Evolutionary conservation across 2,113 vertebrate species (phyloP).

Genomic region (Antennarius striatus): DNA sequence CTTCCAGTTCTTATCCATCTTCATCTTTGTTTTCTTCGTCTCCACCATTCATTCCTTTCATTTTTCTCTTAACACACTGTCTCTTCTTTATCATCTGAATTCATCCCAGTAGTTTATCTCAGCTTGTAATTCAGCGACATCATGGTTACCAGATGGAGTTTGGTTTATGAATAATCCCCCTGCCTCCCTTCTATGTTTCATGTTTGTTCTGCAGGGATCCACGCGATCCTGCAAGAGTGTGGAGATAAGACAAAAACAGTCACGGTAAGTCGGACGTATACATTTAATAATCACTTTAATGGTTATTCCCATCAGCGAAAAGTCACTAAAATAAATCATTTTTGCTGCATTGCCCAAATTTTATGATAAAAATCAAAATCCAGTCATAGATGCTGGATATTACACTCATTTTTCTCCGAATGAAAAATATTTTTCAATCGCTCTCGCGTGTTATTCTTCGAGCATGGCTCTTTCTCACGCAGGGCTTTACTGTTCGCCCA

Average conservation of each 20-base stretch:
- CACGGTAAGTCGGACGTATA: conserved; percentile 77
- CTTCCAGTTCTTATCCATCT: not conserved
- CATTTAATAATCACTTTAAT: no score
- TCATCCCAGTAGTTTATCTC: no score
- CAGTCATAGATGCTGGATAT: no score
- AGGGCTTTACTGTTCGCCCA: conserved; percentile 10
- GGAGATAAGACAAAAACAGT: conserved; percentile 83
- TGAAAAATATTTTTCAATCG: no score
- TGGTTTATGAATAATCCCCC: conserved; percentile 24
- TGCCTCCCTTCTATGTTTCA: not conserved
- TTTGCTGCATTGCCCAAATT: no score
- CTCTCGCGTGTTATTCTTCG: not conserved
- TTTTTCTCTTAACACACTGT: not conserved
- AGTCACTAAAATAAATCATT: not conserved
- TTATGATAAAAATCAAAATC: no score
- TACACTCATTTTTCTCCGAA: no score
- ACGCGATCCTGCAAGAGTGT: conserved; percentile 85
- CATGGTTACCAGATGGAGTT: conserved; percentile 19
- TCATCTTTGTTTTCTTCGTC: not conserved
- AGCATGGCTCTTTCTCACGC: conserved; percentile 21
- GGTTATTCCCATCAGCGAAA: not conserved
- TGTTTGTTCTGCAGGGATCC: conserved; percentile 79
- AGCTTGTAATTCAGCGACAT: not conserved
- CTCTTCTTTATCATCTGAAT: not conserved
- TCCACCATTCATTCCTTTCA: not conserved